phyloP scores from a whole-genome alignment of 2,888 invertebrate species.

The Phyllotreta cruciferae region DNA sequence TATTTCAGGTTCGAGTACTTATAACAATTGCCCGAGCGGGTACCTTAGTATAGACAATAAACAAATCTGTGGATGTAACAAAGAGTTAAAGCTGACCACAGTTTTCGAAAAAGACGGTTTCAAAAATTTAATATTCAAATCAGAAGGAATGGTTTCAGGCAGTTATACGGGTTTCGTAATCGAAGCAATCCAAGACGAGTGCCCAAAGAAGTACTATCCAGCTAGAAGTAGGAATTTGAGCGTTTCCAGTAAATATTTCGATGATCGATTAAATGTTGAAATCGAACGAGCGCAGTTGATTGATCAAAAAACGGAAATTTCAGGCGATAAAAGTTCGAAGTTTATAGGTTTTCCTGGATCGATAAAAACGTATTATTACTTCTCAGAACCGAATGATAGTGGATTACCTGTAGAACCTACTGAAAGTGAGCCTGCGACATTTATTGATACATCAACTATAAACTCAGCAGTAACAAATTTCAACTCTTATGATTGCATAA shows the following conservation, averaged over 20 bases:
- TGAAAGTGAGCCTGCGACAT: conserved; percentile 52
- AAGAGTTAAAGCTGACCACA: conserved; percentile 56
- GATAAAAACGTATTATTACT: conserved; percentile 52
- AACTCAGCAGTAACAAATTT: conserved; percentile 39
- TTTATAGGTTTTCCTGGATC: conserved; percentile 28
- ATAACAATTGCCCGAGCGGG: conserved; percentile 60
- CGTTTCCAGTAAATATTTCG: no score
- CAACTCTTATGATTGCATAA: conserved; percentile 42
- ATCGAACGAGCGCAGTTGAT: conserved; percentile 45
- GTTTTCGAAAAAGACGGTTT: conserved; percentile 53
- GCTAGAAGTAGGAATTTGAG: conserved; percentile 1
- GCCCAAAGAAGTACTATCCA: conserved; percentile 56
- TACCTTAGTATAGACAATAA: conserved; percentile 66
- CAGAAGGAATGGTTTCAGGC: conserved; percentile 57
- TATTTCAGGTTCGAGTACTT: conserved; percentile 48
- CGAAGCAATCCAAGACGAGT: conserved; percentile 66
- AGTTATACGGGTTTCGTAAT: conserved; percentile 63
- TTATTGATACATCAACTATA: conserved; percentile 49
- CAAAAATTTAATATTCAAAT: conserved; percentile 61
- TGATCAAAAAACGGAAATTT: conserved; percentile 43
- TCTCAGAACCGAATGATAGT: conserved; percentile 47
- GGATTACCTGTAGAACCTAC: conserved; percentile 29
- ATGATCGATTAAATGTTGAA: conserved; percentile 5
- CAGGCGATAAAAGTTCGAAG: conserved; percentile 28
- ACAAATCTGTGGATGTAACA: conserved; percentile 66